A percentile compares a stretch with the other conserved stretches of the same genome.
Evolutionary conservation across 2,888 invertebrate species (phyloP).

Genomic region (Caenorhabditis afra): DNA sequence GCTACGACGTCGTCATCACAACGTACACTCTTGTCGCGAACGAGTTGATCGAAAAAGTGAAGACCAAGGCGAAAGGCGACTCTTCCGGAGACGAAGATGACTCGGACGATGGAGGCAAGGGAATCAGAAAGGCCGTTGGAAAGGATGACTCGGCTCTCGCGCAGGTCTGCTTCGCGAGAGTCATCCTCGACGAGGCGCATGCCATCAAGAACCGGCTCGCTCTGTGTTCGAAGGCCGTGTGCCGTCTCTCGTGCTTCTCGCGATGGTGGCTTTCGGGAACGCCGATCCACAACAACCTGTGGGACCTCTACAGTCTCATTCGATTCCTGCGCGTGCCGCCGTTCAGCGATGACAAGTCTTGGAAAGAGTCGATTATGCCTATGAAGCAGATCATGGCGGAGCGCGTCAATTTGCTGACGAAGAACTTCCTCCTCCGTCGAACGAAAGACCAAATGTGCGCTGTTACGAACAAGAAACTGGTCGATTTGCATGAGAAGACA

Average conservation of each 20-base stretch:
- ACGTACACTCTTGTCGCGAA: conserved; percentile 88
- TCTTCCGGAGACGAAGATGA: conserved; percentile 14
- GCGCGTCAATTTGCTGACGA: conserved; percentile 90
- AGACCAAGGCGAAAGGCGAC: conserved; percentile 25
- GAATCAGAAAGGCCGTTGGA: conserved; percentile 42
- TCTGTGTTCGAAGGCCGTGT: conserved; percentile 84
- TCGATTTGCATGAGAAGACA: conserved; percentile 77
- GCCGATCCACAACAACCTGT: conserved; percentile 94
- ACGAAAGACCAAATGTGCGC: conserved; percentile 87
- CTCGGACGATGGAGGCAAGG: conserved; percentile 29
- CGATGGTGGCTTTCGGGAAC: conserved; percentile 93
- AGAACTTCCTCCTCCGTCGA: conserved; percentile 89
- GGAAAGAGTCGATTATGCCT: conserved; percentile 92
- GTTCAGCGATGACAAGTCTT: conserved; percentile 91
- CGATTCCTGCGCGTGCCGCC: conserved; percentile 90
- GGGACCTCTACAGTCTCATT: conserved; percentile 84
- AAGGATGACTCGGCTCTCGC: conserved; percentile 80
- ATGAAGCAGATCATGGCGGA: conserved; percentile 80
- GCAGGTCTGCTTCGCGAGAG: conserved; percentile 88
- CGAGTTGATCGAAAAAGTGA: conserved; percentile 80
- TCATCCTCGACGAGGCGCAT: conserved; percentile 95
- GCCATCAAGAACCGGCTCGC: conserved; percentile 88
- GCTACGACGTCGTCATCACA: conserved; percentile 89
- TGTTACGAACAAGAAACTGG: conserved; percentile 80
- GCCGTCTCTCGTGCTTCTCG: conserved; percentile 84